Base-by-base conservation (phyloP, 2,888 invertebrate genomes). In the Aelia acuminata region DNA sequence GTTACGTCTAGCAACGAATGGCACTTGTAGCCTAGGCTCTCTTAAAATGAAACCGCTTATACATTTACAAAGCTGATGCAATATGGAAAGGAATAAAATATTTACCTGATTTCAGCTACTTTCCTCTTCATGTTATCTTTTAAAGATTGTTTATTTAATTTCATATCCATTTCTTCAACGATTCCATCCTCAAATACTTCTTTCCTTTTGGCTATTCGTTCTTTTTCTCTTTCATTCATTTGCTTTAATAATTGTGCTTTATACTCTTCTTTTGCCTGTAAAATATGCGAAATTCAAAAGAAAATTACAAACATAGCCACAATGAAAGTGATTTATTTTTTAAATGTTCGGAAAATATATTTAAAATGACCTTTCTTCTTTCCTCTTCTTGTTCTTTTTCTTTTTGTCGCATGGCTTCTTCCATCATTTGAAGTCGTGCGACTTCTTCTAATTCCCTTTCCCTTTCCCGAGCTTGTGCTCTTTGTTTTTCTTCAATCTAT, bases 191-290 rank as follows among this genome's bases (percentile, higher is more conserved):
- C 95, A 91, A 94, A 95, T 86, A 94, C 93, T 91, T 93, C 93
- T 91, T 95, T 94, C 5, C 95, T 93, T 20, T 93, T 91, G 70
- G 94, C 93, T 31, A 95, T 95, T 92, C 94, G 94, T 89, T 95
- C 94, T 13, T 94, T 93, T 91, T 96, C 96, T 91, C 95, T 96
- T 90, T 95, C 94, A 91, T 95, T 95, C 85, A 96, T 93, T 91
- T 93, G 90, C 94, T 92, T 94, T 92, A 96, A 93, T 85, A 96
- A 94, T 91, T 94, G 95, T 89, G 93, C 94, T 1, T 95, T 93
- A 90, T 95, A 94, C 39, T 93, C 91, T 80, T 91, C 90, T 47
- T 90, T 90, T 80, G 89, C 91, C 91, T 91, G 50, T 87, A 89
- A 88, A 43, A 75, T 87, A 43, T 20, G 15, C 18, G 18, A 50